Percentiles rank a stretch among this genome's conserved stretches.
Conservation (phyloP, 2,888 invertebrate species). For the Empis stercorea region DNA sequence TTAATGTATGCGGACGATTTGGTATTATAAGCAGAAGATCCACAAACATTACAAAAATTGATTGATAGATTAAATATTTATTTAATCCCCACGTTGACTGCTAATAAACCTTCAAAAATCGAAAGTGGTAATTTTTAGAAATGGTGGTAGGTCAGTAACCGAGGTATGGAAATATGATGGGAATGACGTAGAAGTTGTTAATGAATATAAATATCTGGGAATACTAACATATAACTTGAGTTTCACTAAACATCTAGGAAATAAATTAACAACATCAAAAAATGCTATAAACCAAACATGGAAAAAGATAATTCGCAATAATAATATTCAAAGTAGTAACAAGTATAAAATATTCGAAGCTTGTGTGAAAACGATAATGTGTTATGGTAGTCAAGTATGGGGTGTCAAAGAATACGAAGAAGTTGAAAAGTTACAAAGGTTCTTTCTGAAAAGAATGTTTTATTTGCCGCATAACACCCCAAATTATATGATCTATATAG, state of each 20-base stretch:
- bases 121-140: too few relatives aligned
- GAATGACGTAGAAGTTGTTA: neutral
- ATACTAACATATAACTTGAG: neutral
- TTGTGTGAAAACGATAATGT: neutral
- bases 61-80: too few relatives aligned
- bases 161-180: neutral
- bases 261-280: neutral
- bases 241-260: neutral
- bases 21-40: too few relatives aligned
- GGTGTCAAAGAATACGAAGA: neutral
- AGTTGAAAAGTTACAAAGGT: neutral
- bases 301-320: neutral
- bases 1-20: too few relatives aligned
- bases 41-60: too few relatives aligned
- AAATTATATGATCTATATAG: neutral
- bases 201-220: constrained; percentile 2
- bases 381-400: neutral
- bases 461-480: neutral
- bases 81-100: too few relatives aligned
- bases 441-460: constrained; percentile 1
- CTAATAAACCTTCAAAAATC: too few relatives aligned
- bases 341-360: neutral
- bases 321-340: neutral
- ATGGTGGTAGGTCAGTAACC: too few relatives aligned
- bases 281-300: too few relatives aligned